A percentile compares a stretch with the other conserved stretches of the same genome.
Evolutionary conservation across 1,140 invertebrate genomes (phyloP).

Genomic region (Plodia interpunctella): DNA sequence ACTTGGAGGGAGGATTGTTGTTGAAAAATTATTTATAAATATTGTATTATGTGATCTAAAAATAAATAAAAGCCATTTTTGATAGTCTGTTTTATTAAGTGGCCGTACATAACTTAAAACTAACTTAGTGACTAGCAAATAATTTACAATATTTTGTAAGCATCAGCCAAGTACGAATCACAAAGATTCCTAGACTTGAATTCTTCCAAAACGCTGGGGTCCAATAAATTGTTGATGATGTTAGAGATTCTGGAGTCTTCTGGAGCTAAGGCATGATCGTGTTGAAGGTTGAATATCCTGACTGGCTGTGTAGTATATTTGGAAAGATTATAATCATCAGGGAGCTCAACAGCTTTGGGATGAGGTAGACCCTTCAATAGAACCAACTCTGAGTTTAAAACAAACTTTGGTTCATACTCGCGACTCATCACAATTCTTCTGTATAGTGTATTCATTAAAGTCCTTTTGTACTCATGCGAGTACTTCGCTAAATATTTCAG

Average conservation of each 20-base stretch:
- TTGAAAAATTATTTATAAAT: no score
- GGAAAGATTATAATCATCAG: slow-evolving; percentile 29
- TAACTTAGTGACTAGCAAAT: slow-evolving; percentile 12
- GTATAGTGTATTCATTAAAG: slow-evolving; percentile 22
- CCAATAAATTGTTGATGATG: slow-evolving; percentile 26
- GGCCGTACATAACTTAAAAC: slow-evolving; percentile 13
- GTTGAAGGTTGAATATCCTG: slow-evolving; percentile 21
- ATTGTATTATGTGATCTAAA: no score
- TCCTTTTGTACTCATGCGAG: slow-evolving; percentile 24
- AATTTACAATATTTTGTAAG: slow-evolving; percentile 14
- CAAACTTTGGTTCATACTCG: slow-evolving; percentile 23
- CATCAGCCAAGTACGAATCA: slow-evolving; percentile 20
- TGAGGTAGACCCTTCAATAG: slow-evolving; percentile 24
- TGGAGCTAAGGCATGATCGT: slow-evolving; percentile 22
- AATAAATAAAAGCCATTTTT: not conserved
- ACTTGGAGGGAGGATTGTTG: no score
- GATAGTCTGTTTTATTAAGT: slow-evolving; percentile 9
- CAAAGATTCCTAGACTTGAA: slow-evolving; percentile 27
- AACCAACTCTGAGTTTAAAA: slow-evolving; percentile 28
- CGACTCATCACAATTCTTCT: slow-evolving; percentile 22
- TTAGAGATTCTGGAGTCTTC: slow-evolving; percentile 23
- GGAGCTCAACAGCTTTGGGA: slow-evolving; percentile 14
- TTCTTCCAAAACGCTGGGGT: slow-evolving; percentile 21
- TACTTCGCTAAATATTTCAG: slow-evolving; percentile 15
- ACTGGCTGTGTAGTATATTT: slow-evolving; percentile 24